Evolutionary conservation across 2,888 invertebrate species (phyloP), one percentile per base, ranked within the genome.

Genomic region (Macrosiphum euphorbiae): DNA sequence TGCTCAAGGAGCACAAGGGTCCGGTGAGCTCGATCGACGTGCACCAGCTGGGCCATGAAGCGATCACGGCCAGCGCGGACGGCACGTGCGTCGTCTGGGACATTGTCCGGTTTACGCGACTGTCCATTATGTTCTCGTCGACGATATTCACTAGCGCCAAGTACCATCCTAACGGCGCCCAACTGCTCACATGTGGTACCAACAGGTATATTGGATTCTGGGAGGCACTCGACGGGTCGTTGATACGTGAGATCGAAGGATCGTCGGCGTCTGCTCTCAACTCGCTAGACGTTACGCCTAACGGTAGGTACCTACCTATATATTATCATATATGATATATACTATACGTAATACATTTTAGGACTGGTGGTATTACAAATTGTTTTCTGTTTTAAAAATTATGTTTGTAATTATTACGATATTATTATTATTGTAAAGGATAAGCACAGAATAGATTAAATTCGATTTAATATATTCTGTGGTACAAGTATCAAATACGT

Each of bases 51-150:
- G 97, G 98, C 95, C 97, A 97, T 0, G 98, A 98, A 96, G 98
- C 98, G 0, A 98, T 98, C 35, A 98, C 98, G 95, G 98, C 99
- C 0, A 98, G 98, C 88, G 97, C 97, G 0, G 99, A 99, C 96
- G 99, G 99, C 26, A 98, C 98, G 8, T 98, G 98, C 95, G 98
- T 99, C 95, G 97, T 99, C 94, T 99, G 99, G 99, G 98, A 99
- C 95, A 96, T 99, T 44, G 96, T 97, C 7, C 86, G 92, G 52
- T 94, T 95, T 88, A 95, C 94, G 4, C 95, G 99, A 16, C 97
- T 97, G 24, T 98, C 98, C 95, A 98, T 98, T 95, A 96, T 99
- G 95, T 98, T 98, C 95, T 98, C 98, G 7, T 98, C 98, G 96
- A 98, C 98, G 8, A 96, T 98, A 96, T 98, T 98, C 96, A 97